Conservation (phyloP, 2,797 vertebrate genomes). For the Lepilemur septentrionalis region DNA sequence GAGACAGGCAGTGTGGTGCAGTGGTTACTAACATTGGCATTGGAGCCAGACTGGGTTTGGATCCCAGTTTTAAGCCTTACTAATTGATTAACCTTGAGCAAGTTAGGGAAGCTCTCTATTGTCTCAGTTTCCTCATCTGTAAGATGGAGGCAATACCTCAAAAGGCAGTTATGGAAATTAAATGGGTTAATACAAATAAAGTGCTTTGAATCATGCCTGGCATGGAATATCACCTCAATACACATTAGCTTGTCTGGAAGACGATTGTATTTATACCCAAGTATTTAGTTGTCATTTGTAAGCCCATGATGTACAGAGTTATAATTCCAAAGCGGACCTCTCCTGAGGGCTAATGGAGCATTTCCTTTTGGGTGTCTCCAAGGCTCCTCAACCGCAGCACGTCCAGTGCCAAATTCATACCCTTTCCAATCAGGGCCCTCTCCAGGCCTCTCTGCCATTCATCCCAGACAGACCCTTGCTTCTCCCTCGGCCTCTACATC, state of each 20-base stretch:
- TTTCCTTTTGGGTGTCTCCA: neutral
- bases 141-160: neutral
- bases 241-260: neutral
- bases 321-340: neutral
- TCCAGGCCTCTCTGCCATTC: neutral
- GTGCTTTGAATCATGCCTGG: neutral
- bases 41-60: neutral
- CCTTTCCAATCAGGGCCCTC: neutral
- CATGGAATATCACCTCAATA: neutral
- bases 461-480: neutral
- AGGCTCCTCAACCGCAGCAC: neutral
- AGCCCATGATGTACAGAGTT: neutral
- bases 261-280: too few relatives aligned
- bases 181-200: neutral
- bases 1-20: neutral
- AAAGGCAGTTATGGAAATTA: neutral
- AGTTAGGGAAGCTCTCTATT: neutral
- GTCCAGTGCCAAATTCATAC: neutral
- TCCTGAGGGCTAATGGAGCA: neutral
- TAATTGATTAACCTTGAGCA: neutral
- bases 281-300: neutral
- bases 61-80: neutral
- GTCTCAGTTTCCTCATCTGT: neutral
- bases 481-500: neutral
- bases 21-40: rapidly evolving